Evolutionary conservation across 2,888 invertebrate species (phyloP).

Genomic region (Drosophila flavopinicola): DNA sequence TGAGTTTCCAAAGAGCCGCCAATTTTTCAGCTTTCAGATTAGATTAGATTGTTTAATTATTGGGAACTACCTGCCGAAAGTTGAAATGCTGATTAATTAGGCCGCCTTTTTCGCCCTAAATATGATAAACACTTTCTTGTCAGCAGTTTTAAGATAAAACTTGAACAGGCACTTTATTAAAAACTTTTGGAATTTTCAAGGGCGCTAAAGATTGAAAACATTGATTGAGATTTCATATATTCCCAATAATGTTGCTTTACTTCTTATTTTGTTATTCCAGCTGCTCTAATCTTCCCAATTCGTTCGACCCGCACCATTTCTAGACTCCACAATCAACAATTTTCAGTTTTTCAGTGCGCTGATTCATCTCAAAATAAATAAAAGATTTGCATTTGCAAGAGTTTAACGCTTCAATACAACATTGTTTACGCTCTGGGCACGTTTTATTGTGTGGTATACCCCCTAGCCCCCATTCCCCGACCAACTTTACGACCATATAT

Average conservation of each 20-base stretch:
- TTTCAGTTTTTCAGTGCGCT: slow-evolving; percentile 2
- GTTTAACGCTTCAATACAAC: slow-evolving; percentile 25
- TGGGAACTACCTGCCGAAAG: slow-evolving; percentile 5
- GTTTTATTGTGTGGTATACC: slow-evolving; percentile 43
- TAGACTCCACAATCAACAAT: not conserved
- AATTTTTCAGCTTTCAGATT: slow-evolving; percentile 29
- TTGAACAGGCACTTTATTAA: no score
- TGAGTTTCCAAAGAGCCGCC: not conserved
- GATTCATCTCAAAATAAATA: slow-evolving; percentile 24
- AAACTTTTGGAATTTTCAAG: no score
- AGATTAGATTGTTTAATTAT: slow-evolving; percentile 17
- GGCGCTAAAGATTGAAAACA: no score
- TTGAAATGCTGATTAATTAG: slow-evolving; percentile 14
- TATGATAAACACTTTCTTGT: not conserved
- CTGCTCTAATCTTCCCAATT: not conserved
- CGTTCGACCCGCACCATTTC: not conserved
- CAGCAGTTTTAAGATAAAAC: not conserved
- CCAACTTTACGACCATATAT: slow-evolving; percentile 8
- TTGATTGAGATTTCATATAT: no score
- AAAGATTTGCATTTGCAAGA: slow-evolving; percentile 27
- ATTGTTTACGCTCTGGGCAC: slow-evolving; percentile 41
- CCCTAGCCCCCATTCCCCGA: not conserved
- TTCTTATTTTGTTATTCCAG: no score
- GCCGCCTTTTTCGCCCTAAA: not conserved
- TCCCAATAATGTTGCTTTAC: no score